phyloP scores from a whole-genome alignment of 2,113 vertebrate species.

The Axis porcinus region DNA sequence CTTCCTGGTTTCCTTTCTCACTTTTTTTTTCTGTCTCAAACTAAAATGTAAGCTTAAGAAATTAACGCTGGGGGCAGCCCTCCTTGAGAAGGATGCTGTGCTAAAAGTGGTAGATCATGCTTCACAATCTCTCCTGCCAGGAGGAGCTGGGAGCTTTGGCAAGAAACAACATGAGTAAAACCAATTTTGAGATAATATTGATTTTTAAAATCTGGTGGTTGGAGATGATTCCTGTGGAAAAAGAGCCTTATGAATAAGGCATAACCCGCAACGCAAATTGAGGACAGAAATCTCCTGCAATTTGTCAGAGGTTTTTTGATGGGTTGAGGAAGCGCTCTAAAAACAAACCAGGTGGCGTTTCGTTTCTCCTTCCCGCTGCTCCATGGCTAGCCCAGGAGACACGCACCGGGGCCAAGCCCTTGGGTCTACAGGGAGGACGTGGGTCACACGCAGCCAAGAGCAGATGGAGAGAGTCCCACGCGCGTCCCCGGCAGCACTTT shows the following conservation, averaged over 20 bases:
- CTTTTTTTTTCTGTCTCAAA: not conserved
- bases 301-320: slow-evolving; percentile 53
- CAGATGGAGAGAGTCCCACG: slow-evolving; percentile 26
- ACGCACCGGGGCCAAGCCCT: not conserved
- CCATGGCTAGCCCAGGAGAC: slow-evolving; percentile 41
- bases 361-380: slow-evolving; percentile 41
- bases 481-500: not conserved
- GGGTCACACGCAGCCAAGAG: slow-evolving; percentile 20
- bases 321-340: slow-evolving; percentile 28
- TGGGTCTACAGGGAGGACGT: slow-evolving; percentile 31
- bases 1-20: not conserved
- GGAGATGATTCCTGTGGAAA: slow-evolving; percentile 61
- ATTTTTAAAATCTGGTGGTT: slow-evolving; percentile 62
- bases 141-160: slow-evolving; percentile 26
- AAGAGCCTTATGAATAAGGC: slow-evolving; percentile 58
- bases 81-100: not conserved
- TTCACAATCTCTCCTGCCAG: slow-evolving; percentile 30
- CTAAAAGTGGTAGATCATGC: not conserved
- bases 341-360: slow-evolving; percentile 44
- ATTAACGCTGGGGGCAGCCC: not conserved
- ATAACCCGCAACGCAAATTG: slow-evolving; percentile 59
- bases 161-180: slow-evolving; percentile 53
- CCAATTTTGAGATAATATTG: slow-evolving; percentile 70
- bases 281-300: slow-evolving; percentile 26
- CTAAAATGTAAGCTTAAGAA: not conserved